Evolutionary conservation across 2,797 vertebrate genomes (phyloP), one percentile per base, ranked within the genome.

Genomic region (Peromyscus nudipes): DNA sequence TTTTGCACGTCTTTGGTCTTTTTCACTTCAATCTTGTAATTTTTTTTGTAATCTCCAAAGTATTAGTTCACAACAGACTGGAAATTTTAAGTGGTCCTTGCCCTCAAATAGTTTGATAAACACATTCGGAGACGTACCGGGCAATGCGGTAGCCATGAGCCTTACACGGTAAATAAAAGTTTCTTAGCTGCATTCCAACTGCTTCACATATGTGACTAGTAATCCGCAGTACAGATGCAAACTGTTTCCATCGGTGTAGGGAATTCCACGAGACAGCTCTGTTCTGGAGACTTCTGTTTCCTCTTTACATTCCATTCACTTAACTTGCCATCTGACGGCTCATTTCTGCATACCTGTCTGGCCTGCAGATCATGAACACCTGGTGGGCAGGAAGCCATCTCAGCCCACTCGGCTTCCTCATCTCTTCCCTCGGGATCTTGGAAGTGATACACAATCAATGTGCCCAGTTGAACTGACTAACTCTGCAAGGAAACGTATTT

Each of bases 51-150:
- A 62, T 94, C 86, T 89, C 92, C 11, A 94, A 93, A 87, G 40
- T 37, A 89, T 40, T 64, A 65, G n/a, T 83, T 62, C 21, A 40
- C 43, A 81, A 73, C 67, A 97, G 89, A 94, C 43, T 80, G 80
- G 67, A 96, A 97, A 95, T 86, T 83, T 89, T 49, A 97, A 96
- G 76, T 89, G 8, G 27, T 82, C 64, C 55, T 94, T 95, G 94
- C 79, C 87, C 60, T 94, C 46, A 79, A 1, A 65, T 13, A 87
- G 69, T 65, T 91, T 95, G 71, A 76, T 62, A 96, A 90, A 88
- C 16, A 84, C 16, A 64, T 37, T 85, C 27, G 64, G 76, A 85
- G 75, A 91, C 43, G 3, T 29, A 94, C 73, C 49, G 11, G 94
- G 52, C 34, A 40, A 80, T 60, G 25, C 90, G n/a, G 9, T 81